Evolutionary conservation across 2,113 vertebrate genomes (phyloP).

Genomic region (Uria aalge): DNA sequence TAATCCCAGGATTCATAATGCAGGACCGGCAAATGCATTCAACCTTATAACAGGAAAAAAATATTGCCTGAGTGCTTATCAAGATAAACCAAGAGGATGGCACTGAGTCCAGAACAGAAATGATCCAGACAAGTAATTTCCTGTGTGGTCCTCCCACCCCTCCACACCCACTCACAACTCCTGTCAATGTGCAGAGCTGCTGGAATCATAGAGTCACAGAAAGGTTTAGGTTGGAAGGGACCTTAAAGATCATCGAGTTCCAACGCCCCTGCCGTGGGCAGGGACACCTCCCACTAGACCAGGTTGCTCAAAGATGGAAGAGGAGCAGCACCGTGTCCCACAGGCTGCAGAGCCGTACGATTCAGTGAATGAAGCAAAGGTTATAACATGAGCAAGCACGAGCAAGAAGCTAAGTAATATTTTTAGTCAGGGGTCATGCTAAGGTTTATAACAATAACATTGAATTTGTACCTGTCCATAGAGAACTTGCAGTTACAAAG

Average conservation of each 20-base stretch:
- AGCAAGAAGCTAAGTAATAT: background rate
- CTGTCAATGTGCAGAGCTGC: background rate
- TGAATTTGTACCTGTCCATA: background rate
- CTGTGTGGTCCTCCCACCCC: background rate
- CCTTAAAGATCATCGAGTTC: background rate
- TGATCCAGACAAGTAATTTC: background rate
- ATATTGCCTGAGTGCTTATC: background rate
- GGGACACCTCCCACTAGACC: background rate
- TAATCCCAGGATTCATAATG: background rate
- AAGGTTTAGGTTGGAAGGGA: background rate
- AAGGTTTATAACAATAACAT: background rate
- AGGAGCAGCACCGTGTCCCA: background rate
- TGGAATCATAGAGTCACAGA: background rate
- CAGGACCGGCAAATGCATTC: background rate
- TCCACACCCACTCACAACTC: background rate
- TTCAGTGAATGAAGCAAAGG: background rate
- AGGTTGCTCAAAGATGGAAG: background rate
- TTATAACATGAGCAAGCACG: fast-evolving
- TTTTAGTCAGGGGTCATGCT: background rate
- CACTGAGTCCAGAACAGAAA: background rate
- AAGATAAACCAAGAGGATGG: background rate
- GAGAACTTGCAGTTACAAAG: background rate
- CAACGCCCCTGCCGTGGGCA: background rate
- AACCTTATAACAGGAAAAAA: background rate
- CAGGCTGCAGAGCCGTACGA: background rate